Evolutionary conservation across 2,797 vertebrate species (phyloP).

Genomic region (Anguilla marmorata): DNA sequence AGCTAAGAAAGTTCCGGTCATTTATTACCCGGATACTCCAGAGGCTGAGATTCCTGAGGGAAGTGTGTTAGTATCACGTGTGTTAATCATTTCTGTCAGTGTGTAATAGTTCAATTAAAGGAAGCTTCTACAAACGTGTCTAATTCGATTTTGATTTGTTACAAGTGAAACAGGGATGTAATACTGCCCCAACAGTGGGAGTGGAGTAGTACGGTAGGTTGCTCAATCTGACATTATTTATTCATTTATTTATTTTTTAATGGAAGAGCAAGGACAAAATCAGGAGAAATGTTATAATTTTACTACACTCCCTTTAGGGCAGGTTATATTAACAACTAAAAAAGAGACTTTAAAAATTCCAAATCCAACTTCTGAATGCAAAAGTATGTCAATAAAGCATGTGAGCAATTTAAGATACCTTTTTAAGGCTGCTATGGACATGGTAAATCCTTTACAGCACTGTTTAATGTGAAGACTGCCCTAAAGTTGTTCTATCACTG

Average conservation of each 20-base stretch:
- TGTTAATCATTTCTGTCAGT: background rate
- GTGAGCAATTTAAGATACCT: background rate
- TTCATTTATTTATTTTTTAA: too few relatives aligned
- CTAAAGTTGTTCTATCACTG: background rate
- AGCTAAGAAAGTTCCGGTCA: background rate
- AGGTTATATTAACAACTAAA: background rate
- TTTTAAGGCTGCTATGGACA: background rate
- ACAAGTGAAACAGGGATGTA: background rate
- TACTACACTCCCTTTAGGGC: background rate
- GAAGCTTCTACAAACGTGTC: background rate
- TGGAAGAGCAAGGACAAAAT: background rate
- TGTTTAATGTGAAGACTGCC: background rate
- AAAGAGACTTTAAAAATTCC: conserved; percentile 1
- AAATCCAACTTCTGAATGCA: background rate
- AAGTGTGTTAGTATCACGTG: background rate
- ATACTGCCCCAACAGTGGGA: background rate
- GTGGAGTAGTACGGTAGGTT: too few relatives aligned
- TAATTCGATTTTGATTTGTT: background rate
- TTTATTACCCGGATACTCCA: background rate
- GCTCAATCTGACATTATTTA: too few relatives aligned
- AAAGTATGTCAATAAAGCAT: background rate
- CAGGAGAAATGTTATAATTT: background rate
- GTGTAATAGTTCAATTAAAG: background rate
- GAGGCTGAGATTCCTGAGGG: background rate
- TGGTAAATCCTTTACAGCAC: background rate